These are phyloP conservation scores for Stenotaenia linearis DNA, from an alignment of 2,888 invertebrate genomes.

Conservation along the genomic window DNA sequence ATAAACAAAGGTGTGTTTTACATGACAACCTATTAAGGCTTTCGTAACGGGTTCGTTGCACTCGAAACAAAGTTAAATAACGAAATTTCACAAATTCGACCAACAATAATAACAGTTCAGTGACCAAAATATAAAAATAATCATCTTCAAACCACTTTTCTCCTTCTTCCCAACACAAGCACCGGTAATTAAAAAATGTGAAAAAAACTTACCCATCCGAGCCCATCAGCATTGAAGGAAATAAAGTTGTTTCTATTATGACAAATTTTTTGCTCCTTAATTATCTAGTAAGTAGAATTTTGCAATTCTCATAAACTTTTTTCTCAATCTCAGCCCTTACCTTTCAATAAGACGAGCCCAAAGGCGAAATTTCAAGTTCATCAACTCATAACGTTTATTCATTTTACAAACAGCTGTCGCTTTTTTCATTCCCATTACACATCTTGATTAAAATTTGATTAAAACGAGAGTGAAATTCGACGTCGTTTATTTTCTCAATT, in stretches of 20 bases:
- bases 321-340: neutral
- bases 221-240: neutral
- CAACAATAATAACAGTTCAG: too few relatives aligned
- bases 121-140: too few relatives aligned
- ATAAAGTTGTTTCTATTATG: conserved; percentile 14
- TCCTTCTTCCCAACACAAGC: neutral
- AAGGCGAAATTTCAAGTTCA: conserved; percentile 1
- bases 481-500: too few relatives aligned
- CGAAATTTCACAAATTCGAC: too few relatives aligned
- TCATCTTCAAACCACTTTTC: neutral
- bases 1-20: conserved; percentile 1
- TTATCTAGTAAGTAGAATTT: conserved; percentile 3
- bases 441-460: neutral
- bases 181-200: neutral
- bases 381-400: conserved; percentile 19
- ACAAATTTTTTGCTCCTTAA: conserved; percentile 11
- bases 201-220: neutral
- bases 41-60: neutral
- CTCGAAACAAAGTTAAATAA: too few relatives aligned
- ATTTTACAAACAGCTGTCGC: conserved; percentile 12
- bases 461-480: neutral
- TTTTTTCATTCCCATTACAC: neutral
- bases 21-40: neutral
- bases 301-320: conserved; percentile 11
- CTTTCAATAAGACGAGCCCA: conserved; percentile 6